These are phyloP conservation scores for Scopus umbretta DNA, from an alignment of 2,113 vertebrate genomes.

Conservation along the genomic window DNA sequence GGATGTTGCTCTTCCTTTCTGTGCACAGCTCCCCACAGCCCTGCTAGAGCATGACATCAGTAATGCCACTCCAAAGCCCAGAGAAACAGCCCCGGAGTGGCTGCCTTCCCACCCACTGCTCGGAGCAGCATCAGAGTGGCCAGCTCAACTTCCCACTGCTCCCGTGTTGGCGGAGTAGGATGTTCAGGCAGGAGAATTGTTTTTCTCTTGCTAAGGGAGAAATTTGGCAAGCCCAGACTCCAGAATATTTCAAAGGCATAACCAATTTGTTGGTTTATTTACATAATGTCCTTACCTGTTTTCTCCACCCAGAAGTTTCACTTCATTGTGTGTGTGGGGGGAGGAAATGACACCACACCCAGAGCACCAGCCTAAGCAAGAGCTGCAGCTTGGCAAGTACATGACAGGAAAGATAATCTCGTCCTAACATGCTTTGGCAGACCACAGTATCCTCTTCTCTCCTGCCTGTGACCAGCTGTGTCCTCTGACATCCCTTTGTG, in stretches of 20 bases:
- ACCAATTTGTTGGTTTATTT: not conserved
- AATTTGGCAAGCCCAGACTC: not conserved
- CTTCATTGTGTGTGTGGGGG: fast-evolving
- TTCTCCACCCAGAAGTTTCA: not conserved
- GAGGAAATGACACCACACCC: not conserved
- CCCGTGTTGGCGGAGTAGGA: fast-evolving
- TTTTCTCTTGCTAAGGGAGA: not conserved
- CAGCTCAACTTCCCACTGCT: not conserved
- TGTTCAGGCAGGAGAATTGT: not conserved
- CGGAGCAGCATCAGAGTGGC: not conserved
- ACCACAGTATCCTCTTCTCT: not conserved
- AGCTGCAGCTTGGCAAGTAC: not conserved
- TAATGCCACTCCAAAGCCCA: not conserved
- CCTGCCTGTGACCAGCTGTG: not conserved
- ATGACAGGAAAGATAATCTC: constrained; percentile 12
- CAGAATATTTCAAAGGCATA: not conserved
- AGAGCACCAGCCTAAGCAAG: not conserved
- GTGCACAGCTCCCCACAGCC: not conserved
- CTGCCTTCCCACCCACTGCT: not conserved
- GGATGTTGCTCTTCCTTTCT: not conserved
- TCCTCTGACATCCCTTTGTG: not conserved
- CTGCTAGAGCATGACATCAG: fast-evolving
- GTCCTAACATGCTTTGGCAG: not conserved
- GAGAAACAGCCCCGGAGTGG: not conserved
- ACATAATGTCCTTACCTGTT: not conserved